Evolutionary conservation across 2,797 vertebrate genomes (phyloP).

Genomic region (Adelosebastes latens): DNA sequence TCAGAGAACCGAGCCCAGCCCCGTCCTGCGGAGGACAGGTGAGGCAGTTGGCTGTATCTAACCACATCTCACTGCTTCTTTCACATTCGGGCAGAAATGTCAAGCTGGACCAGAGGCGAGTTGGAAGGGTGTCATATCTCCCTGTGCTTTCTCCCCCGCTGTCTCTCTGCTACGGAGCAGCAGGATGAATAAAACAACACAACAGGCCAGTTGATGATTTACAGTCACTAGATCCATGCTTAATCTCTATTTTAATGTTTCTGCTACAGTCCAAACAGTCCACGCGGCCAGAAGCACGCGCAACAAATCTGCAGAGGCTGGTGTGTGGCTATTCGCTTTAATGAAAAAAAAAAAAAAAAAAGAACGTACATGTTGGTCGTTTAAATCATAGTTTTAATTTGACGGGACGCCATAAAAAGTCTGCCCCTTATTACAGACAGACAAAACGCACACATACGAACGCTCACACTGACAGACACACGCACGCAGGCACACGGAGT

Average conservation of each 20-base stretch:
- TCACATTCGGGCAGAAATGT: constrained; percentile 43
- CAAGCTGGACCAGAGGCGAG: constrained; percentile 48
- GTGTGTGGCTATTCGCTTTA: constrained; percentile 44
- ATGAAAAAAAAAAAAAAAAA: constrained; percentile 26
- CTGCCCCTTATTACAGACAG: constrained; percentile 65
- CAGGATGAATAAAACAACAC: constrained; percentile 45
- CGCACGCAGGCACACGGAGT: constrained; percentile 38
- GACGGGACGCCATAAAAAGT: constrained; percentile 74
- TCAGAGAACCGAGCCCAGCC: constrained; percentile 6
- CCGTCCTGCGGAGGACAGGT: constrained; percentile 49
- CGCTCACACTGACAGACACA: constrained; percentile 51
- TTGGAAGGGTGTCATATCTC: constrained; percentile 36
- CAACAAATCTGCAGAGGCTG: constrained; percentile 14
- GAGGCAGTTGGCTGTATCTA: constrained; percentile 27
- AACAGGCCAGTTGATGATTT: constrained; percentile 33
- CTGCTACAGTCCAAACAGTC: constrained; percentile 10
- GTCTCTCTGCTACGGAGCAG: constrained; percentile 7
- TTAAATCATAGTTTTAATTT: constrained; percentile 79
- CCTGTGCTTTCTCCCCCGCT: constrained; percentile 8
- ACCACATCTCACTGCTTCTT: constrained; percentile 15
- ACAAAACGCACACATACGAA: constrained; percentile 19
- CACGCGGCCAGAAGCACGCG: constrained; percentile 13
- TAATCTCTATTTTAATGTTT: constrained; percentile 31
- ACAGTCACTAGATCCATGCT: constrained; percentile 18
- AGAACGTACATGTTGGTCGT: constrained; percentile 48